Base-by-base conservation (phyloP, 2,113 vertebrate genomes). In the Ammodytes dubius region DNA sequence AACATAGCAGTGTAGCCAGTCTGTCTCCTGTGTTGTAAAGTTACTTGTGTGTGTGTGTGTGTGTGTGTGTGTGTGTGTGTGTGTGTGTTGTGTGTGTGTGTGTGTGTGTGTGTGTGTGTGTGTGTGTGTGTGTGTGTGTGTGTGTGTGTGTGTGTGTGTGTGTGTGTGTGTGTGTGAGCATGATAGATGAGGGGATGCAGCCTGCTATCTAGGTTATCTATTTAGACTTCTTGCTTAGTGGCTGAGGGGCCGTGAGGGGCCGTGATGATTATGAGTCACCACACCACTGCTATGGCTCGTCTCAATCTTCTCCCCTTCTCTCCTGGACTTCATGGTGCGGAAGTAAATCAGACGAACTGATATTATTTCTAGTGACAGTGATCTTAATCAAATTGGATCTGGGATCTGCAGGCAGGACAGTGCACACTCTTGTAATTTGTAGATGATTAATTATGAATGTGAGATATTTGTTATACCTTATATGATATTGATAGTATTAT, bases 151-250 rank as follows among this genome's bases (percentile, higher is more conserved):
- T 58, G 65, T 17, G 3, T 3, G 17, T 27, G 27, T 27, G 1
- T 27, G 27, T 27, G 27, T 27, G 64, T 35, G 63, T 81, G 47
- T 42, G 59, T 80, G 11, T 63, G 58, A 68, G 63, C 54, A 19
- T 56, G 71, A 78, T 81, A 74, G 76, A 87, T 42, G 79, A 78
- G 17, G 50, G 47, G 56, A 74, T 14, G 50, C n/a, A 8, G 47
- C 7, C 60, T 4, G 42, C 68, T 86, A 61, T 88, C 57, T 78
- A 52, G 82, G 81, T 87, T 84, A 83, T 87, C 80, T 84, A 3
- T 85, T 76, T 63, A 40, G 79, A 75, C 72, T 27, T 75, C 78
- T 52, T 58, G 66, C 68, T 76, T 64, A 19, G 89, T 63, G 27
- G 39, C 63, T 37, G 61, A 59, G 46, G 42, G 68, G 65, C 81